phyloP scores from a whole-genome alignment of 2,888 invertebrate species.

The Ganaspis brasiliensis region DNA sequence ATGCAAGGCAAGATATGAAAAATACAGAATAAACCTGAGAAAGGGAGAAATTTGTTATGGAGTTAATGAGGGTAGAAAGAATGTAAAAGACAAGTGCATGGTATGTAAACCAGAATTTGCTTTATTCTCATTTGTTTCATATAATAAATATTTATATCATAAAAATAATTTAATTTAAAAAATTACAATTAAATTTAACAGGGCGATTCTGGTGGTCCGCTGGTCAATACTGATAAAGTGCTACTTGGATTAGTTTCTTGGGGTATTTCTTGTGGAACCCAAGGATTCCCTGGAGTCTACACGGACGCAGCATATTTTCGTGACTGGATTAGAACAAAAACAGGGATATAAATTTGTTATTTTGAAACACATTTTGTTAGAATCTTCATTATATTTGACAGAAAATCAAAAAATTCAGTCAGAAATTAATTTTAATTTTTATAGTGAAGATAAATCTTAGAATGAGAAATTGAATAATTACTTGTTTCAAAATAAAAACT shows the following conservation, averaged over 20 bases:
- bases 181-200: slow-evolving; percentile 52
- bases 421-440: too few species aligned
- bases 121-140: too few species aligned
- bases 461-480: too few species aligned
- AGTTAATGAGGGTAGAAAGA: background rate
- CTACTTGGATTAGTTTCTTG: slow-evolving; percentile 72
- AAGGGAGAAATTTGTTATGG: too few species aligned
- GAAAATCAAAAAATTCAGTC: too few species aligned
- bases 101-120: too few species aligned
- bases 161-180: background rate
- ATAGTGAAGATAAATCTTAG: too few species aligned
- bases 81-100: too few species aligned
- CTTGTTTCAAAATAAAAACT: too few species aligned
- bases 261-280: slow-evolving; percentile 74
- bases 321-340: slow-evolving; percentile 68
- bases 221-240: slow-evolving; percentile 63
- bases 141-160: too few species aligned
- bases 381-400: too few species aligned
- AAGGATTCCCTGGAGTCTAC: slow-evolving; percentile 71
- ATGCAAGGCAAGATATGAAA: background rate
- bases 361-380: background rate
- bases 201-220: slow-evolving; percentile 76
- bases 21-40: background rate
- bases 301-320: slow-evolving; percentile 63
- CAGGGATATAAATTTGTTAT: slow-evolving; percentile 37